Evolutionary conservation across 2,888 invertebrate genomes (phyloP), one percentile per base, ranked within the genome.

Genomic region (Agrochola litura): DNA sequence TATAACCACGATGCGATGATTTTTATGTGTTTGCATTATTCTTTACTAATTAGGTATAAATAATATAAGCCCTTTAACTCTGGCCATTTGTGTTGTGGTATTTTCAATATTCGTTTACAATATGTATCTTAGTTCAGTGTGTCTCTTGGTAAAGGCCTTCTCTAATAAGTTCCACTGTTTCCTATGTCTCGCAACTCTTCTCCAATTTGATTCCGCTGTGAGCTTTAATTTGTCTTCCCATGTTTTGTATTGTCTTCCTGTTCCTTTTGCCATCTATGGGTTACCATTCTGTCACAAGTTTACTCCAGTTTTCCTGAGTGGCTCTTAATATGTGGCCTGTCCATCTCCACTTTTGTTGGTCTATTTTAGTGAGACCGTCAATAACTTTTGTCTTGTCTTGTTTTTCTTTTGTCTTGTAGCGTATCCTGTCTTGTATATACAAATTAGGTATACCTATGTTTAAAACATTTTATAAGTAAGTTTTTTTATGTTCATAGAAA

Each of bases 401-500:
- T 56, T n/a, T n/a, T n/a, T n/a, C n/a, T n/a, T n/a, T n/a, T 56
- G 5, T 56, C 56, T 10, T 56, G n/a, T 56, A 10, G n/a, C 56
- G n/a, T 56, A n/a, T 56, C 56, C 12, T 56, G 12, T n/a, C 10
- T 56, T 56, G 4, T n/a, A 12, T 54, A 12, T 12, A 52, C 22
- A 30, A 14, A 56, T 52, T 52, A 67, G 1, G 8, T 22, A 25
- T 49, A 22, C 6, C 14, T 49, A 30, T 25, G 67, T 52, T 30
- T 70, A 6, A 58, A 46, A 4, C 2, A 63, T 63, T 54, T 76
- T 54, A 10, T 52, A 37, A 52, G 12, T 30, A 25, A 54, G 46
- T 30, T 52, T 14, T 72, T 61, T 76, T 37, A 76, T 56, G 10
- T 63, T 76, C 25, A 37, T 37, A 25, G 14, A 56, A 76, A 56